Evolutionary conservation across 1,140 invertebrate genomes (phyloP).

Genomic region (Trichonephila clavata): DNA sequence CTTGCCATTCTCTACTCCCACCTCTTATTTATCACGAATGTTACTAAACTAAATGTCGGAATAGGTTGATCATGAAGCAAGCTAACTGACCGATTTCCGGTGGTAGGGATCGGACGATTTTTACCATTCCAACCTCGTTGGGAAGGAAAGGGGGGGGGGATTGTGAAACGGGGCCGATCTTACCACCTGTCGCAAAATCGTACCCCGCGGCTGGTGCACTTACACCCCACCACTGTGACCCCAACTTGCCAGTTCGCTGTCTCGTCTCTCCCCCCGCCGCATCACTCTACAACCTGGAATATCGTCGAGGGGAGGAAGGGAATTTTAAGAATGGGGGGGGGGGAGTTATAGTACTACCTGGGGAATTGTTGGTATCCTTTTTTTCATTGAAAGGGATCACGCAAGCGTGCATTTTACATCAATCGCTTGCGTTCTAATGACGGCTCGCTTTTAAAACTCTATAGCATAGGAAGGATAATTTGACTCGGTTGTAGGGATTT

Average conservation of each 20-base stretch:
- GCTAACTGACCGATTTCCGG: not conserved
- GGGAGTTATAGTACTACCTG: too few species aligned
- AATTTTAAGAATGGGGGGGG: not conserved
- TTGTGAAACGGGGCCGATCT: constrained; percentile 5
- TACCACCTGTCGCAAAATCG: constrained; percentile 53
- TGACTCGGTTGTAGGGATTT: not conserved
- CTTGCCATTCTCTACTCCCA: constrained; percentile 1
- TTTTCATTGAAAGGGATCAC: not conserved
- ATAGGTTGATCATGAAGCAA: not conserved
- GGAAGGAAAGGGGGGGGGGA: not conserved
- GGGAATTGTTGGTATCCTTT: not conserved
- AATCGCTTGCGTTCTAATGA: constrained; percentile 10
- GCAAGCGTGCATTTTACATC: not conserved
- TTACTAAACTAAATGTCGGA: not conserved
- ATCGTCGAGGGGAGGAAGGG: not conserved
- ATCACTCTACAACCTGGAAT: not conserved
- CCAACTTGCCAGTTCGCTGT: constrained; percentile 23
- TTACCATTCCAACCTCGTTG: not conserved
- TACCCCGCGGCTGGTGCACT: constrained; percentile 29
- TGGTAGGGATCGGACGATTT: not conserved
- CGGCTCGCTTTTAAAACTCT: not conserved
- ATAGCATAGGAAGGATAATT: not conserved
- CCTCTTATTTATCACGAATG: not conserved
- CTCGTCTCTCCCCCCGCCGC: not conserved
- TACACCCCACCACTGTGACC: constrained; percentile 42